Evolutionary conservation across 1,140 invertebrate species (phyloP), one percentile per base, ranked within the genome.

Genomic region (Ladona fulva): DNA sequence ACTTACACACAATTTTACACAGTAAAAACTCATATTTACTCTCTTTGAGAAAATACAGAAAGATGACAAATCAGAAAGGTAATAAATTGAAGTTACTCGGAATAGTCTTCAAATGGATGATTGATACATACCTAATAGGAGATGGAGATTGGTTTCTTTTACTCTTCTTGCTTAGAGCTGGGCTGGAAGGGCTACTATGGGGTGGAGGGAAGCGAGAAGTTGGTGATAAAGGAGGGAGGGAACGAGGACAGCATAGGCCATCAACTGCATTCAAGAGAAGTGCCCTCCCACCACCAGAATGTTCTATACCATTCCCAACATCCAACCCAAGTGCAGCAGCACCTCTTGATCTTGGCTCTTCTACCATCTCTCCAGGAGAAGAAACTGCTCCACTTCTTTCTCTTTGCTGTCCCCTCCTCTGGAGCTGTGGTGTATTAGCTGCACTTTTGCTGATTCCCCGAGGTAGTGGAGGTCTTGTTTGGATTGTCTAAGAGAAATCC

Each of bases 71-170:
- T n/a, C 29, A 37, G 29, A 37, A 37, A 37, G 3, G 8, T 5
- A 37, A 37, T 37, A 37, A 37, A 37, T 5, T 1, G 29, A 8
- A 37, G 1, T 37, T 37, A 1, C 1, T 22, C 11, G 24, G 11
- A n/a, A 7, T 73, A 73, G 11, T 22, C 1, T 7, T n/a, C 66
- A 73, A 73, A 73, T 3, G 1, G 24, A 73, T 73, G 3, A 3
- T 12, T 5, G 1, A 73, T 73, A 22, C 3, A 8, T 75, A 75
- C 52, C 73, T 76, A 8, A 78, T 37, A 42, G 74, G 74, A 22
- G 74, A 94, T 1, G 92, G 91, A 10, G 92, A 93, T 59, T 92
- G 92, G 77, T 93, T 91, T 76, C 92, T 86, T 81, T 92, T 91
- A 52, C 89, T 86, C 86, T 92, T 89, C 83, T 92, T 91, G 74